These are phyloP conservation scores for Acromyrmex echinatior DNA, from an alignment of 1,140 invertebrate species.

Conservation along the genomic window DNA sequence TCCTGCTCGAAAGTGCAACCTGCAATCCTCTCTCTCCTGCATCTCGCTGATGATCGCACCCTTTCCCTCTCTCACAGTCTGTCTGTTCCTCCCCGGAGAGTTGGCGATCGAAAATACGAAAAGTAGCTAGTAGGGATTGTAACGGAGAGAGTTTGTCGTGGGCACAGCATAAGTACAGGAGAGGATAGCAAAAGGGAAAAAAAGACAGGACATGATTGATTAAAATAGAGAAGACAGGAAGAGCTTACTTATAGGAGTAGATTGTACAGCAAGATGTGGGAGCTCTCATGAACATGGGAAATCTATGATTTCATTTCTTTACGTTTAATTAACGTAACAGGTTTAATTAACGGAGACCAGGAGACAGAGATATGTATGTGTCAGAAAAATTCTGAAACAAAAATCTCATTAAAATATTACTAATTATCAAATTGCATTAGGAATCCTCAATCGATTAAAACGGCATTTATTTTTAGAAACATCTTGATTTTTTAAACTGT, in stretches of 20 bases:
- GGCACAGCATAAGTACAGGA: not conserved
- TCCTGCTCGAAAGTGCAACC: conserved; percentile 31
- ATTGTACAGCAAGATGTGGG: not conserved
- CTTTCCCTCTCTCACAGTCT: too few relatives aligned
- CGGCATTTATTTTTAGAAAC: not conserved
- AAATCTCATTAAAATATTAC: not conserved
- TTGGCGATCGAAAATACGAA: conserved; percentile 10
- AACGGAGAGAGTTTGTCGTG: conserved; percentile 12
- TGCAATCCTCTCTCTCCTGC: not conserved
- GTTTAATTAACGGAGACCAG: not conserved
- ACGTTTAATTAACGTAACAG: not conserved
- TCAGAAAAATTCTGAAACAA: not conserved
- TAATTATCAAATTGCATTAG: not conserved
- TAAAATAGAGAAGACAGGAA: conserved; percentile 19
- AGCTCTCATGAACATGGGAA: not conserved
- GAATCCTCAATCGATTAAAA: not conserved
- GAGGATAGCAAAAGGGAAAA: not conserved
- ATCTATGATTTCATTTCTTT: not conserved
- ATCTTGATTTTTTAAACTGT: not conserved
- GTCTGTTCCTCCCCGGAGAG: not conserved
- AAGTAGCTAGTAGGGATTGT: conserved; percentile 49
- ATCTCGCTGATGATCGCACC: not conserved
- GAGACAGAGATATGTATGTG: too few relatives aligned
- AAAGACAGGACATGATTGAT: not conserved
- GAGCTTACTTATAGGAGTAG: not conserved